These are phyloP conservation scores for Argyresthia goedartella DNA, from an alignment of 2,888 invertebrate species.

Conservation along the genomic window DNA sequence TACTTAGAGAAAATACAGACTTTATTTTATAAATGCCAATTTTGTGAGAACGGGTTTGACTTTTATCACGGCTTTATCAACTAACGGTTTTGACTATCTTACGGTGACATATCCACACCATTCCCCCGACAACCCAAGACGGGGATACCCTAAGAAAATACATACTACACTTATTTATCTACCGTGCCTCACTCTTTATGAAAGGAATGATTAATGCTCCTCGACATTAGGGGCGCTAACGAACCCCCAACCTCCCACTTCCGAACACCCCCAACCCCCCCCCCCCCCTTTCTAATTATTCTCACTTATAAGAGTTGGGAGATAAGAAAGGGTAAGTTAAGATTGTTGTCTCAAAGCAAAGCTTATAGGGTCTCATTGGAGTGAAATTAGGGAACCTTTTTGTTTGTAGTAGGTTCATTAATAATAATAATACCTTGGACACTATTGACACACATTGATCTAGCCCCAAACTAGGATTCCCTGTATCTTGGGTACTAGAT, in stretches of 20 bases:
- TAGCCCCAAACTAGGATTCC: too few species aligned
- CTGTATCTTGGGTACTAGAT: too few species aligned
- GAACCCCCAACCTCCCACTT: conserved; percentile 30
- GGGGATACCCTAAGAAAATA: conserved; percentile 68
- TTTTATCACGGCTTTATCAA: too few species aligned
- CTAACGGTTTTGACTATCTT: too few species aligned
- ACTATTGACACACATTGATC: too few species aligned
- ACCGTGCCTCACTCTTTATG: conserved; percentile 67
- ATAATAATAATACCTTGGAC: too few species aligned
- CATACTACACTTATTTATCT: conserved; percentile 72
- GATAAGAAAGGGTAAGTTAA: neutral
- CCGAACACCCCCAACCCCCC: conserved; percentile 13
- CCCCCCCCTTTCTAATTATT: conserved; percentile 44
- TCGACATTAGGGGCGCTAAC: conserved; percentile 65
- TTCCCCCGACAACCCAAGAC: conserved; percentile 32
- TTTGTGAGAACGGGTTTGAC: too few species aligned
- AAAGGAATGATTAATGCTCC: conserved; percentile 71
- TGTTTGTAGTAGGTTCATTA: neutral
- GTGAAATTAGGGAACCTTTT: neutral
- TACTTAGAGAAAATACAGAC: too few species aligned
- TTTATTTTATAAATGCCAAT: too few species aligned
- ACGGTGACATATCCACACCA: conserved; percentile 10
- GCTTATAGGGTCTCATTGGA: neutral
- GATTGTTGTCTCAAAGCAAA: too few species aligned
- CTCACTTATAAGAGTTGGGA: conserved; percentile 64